Evolutionary conservation across 2,797 vertebrate genomes (phyloP), one percentile per base, ranked within the genome.

Genomic region (Jordanella pulchra): DNA sequence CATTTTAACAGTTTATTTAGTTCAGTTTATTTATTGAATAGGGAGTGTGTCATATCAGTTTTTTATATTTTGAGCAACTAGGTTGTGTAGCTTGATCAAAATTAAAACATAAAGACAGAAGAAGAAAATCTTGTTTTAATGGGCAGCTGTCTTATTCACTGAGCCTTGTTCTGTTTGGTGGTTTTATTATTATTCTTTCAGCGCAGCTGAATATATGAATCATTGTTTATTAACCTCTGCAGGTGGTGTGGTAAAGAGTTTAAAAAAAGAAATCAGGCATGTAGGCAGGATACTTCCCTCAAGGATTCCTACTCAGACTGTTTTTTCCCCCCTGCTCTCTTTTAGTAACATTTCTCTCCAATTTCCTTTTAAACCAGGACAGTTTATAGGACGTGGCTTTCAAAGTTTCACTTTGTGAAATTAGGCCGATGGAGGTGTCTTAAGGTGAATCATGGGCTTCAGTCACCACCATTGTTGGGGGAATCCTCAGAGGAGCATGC

Each of bases 361-460:
- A 32, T 51, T 12, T 44, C 30, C 76, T 90, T 81, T 84, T 56
- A 67, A 74, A 80, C 42, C 67, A 27, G 12, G 82, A 84, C 72
- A 82, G 87, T 89, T 87, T 85, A 28, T 84, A 84, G 92, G 89
- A 70, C 84, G 35, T 21, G 39, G 42, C 74, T 64, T 76, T 79
- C 56, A 76, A 78, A 82, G 85, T 87, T 63, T 69, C 80, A 85
- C 83, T 84, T 85, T 87, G 82, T 81, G 76, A 91, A 94, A 93
- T 72, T 80, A 91, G 93, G 92, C 81, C 91, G 87, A 72, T 4
- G 61, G 64, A 84, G 78, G 75, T 76, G 66, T 77, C 74, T 72
- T 73, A 45, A 72, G 68, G 82, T 50, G 53, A 71, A 17, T 64
- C 67, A 13, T 68, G 75, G 82, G 73, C 67, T 27, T 15, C 66